These are phyloP conservation scores for Oikopleura vanhoeffeni DNA, from an alignment of 23 tunicate genomes.

Conservation along the genomic window DNA sequence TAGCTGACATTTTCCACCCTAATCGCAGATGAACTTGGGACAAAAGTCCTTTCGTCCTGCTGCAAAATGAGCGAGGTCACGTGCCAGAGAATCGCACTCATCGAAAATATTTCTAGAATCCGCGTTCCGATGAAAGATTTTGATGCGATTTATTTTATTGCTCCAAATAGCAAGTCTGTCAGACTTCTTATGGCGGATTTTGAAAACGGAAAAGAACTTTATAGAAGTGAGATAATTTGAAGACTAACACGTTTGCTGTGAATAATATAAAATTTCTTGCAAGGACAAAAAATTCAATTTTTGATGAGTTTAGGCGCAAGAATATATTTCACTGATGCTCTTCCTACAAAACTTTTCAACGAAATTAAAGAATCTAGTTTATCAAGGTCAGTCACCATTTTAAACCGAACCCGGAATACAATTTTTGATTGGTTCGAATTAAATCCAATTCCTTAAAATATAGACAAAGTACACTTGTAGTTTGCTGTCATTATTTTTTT, in stretches of 20 bases:
- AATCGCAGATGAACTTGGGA: slow-evolving; percentile 63
- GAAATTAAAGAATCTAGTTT: slow-evolving; percentile 26
- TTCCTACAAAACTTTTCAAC: slow-evolving; percentile 44
- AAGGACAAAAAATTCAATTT: no score
- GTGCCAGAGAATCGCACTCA: slow-evolving; percentile 58
- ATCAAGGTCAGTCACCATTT: neutral
- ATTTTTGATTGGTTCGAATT: no score
- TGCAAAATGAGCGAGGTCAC: slow-evolving; percentile 86
- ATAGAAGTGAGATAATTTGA: neutral
- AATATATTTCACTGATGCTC: slow-evolving; percentile 70
- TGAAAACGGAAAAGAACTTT: slow-evolving; percentile 9
- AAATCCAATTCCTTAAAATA: no score
- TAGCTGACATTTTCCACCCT: no score
- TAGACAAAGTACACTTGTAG: no score
- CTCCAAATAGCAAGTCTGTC: slow-evolving; percentile 63
- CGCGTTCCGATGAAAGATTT: slow-evolving; percentile 59
- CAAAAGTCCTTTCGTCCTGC: slow-evolving; percentile 63
- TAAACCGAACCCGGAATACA: no score
- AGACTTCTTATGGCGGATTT: slow-evolving; percentile 49
- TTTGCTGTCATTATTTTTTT: no score
- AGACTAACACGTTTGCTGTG: no score
- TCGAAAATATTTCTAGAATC: slow-evolving; percentile 48
- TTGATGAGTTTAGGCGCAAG: slow-evolving; percentile 25
- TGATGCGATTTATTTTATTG: slow-evolving; percentile 44
- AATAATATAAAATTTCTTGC: no score